Base-by-base conservation (phyloP, 2,888 invertebrate species). In the Bibio marci region DNA sequence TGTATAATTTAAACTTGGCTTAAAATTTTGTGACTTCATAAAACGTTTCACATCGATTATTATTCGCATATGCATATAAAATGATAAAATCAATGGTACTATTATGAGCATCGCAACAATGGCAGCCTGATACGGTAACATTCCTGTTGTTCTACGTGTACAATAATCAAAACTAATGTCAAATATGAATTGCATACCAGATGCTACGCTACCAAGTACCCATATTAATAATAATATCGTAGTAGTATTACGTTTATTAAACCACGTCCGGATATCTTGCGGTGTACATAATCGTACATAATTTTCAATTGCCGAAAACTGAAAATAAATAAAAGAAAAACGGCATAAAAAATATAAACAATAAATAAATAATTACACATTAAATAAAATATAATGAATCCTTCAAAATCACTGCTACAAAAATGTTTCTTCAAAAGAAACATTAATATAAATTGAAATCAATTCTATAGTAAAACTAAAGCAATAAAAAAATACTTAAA, bases 131-230 rank as follows among this genome's bases (percentile, higher is more conserved):
- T 72, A 76, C 39, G 65, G 59, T 14, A 65, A 61, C 45, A 75
- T 62, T 1, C 73, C 72, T 34, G 51, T 53, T 46, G 69, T 65
- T 26, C 57, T 55, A 4, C 75, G 63, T 8, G 65, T 63, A 53
- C 81, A 81, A 50, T 79, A 78, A 49, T 80, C 77, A 40, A 77
- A 78, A 18, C 77, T 77, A 1, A 73, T 54, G 11, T 67, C 65
- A 19, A 69, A 53, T 30, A 66, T 65, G 35, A 75, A 74, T 46
- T 82, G 81, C 1, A 72, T 50, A 1, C 66, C 69, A 0, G 76
- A 72, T 5, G 70, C 61, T 2, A 60, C 48, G 1, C 67, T 61
- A 35, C 76, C 68, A 11, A 72, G 45, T 3, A 61, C 42, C 71
- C 79, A 79, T 11, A 76, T 63, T 4, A 59, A 35, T 12, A 74